Base-by-base conservation (phyloP, 2,888 invertebrate species). In the Saturnia pavonia region DNA sequence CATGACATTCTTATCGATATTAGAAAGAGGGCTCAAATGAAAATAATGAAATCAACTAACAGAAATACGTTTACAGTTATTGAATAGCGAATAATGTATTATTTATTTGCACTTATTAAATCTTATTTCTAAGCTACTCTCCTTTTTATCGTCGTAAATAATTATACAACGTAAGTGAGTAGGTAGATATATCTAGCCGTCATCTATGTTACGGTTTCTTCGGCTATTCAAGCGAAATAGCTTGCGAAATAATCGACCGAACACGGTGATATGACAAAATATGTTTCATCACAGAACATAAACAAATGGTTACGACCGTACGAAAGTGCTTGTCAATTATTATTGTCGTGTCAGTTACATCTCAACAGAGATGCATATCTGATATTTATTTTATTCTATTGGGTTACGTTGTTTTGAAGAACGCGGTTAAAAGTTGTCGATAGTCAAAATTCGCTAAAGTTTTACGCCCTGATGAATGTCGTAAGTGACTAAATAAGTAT, bases 251-350 rank as follows among this genome's bases (percentile, higher is more conserved):
- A 19, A 65, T 65, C 40, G 40, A 65, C 40, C 65, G 19, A 65
- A 65, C 34, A 40, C 34, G 40, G 40, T 65, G 40, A 65, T 65
- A 65, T 65, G 65, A 40, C 65, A 65, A 40, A 65, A 65, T 65
- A 65, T 19, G 40, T 65, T 65, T 65, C 65, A n/a, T 9, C 65
- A 65, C 12, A 22, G 34, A 65, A 40, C 34, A 40, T 11, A 65
- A 65, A 65, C 40, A 65, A 65, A 65, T 65, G 65, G 65, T 65
- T 65, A 65, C 65, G 65, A 34, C 16, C n/a, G 19, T 9, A 57
- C 57, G 25, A 57, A 57, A 57, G 57, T 57, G 40, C 65, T 19
- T 40, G 40, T 65, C 65, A n/a, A 65, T 65, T 65, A 40, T 65
- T 40, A 65, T 12, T 57, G 25, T 25, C 57, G 22, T 65, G 65